phyloP scores from a whole-genome alignment of 2,113 vertebrate species.

The Willisornis vidua region DNA sequence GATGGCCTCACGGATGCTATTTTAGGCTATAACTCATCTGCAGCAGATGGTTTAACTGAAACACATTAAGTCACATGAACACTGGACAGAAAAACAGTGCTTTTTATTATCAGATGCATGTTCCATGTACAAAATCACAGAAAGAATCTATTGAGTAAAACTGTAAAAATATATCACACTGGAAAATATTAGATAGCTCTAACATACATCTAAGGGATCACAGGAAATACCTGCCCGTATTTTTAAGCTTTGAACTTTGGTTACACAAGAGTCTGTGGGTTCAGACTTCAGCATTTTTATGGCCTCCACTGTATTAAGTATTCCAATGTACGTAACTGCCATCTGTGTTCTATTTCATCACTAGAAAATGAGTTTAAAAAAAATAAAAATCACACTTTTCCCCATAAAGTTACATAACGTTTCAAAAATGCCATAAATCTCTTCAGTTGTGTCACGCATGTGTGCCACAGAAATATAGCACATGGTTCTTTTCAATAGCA shows the following conservation, averaged over 20 bases:
- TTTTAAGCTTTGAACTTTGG: not conserved
- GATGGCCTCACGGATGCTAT: not conserved
- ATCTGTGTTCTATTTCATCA: conserved; percentile 36
- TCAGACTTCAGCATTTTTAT: conserved; percentile 47
- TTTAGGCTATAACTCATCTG: not conserved
- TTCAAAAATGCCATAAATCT: not conserved
- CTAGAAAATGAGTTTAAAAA: not conserved
- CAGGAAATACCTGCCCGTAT: not conserved
- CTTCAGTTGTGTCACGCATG: not conserved
- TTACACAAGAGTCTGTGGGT: not conserved
- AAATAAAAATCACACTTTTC: not conserved
- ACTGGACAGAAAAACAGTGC: not conserved
- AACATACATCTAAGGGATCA: not conserved
- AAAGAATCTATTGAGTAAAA: not conserved
- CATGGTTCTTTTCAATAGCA: not conserved
- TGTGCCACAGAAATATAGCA: not conserved
- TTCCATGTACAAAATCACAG: not conserved
- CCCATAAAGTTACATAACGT: not conserved
- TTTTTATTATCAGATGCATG: not conserved
- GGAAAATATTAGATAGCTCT: not conserved
- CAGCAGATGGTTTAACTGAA: not conserved
- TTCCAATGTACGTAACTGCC: not conserved
- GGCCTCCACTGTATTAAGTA: not conserved
- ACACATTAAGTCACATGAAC: not conserved
- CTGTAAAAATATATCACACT: not conserved